These are phyloP conservation scores for Melanargia galathea DNA, from an alignment of 2,888 invertebrate genomes.

Conservation along the genomic window DNA sequence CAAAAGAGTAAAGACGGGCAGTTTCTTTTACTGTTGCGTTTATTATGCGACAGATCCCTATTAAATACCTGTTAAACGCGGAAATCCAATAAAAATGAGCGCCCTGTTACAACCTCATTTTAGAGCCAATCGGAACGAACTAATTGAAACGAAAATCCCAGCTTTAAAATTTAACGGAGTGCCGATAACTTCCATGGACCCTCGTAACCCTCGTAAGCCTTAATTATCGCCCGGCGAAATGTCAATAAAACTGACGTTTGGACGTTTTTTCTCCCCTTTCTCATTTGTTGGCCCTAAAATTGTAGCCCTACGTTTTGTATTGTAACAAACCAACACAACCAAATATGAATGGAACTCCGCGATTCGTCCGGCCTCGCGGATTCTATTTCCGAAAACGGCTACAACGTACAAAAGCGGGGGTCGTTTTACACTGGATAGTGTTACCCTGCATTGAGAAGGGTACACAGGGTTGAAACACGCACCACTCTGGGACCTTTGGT, in stretches of 20 bases:
- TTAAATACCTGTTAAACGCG: slow-evolving; percentile 45
- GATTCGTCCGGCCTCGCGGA: slow-evolving; percentile 21
- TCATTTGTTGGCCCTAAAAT: slow-evolving; percentile 79
- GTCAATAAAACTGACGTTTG: slow-evolving; percentile 77
- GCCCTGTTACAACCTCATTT: slow-evolving; percentile 49
- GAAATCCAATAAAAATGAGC: slow-evolving; percentile 47
- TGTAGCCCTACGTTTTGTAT: slow-evolving; percentile 58
- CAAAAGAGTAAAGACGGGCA: slow-evolving; percentile 1
- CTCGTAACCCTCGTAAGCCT: slow-evolving; percentile 62
- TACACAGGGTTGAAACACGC: slow-evolving; percentile 67
- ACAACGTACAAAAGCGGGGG: slow-evolving; percentile 42
- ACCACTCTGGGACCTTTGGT: slow-evolving; percentile 53
- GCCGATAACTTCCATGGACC: slow-evolving; percentile 59
- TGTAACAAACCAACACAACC: slow-evolving; percentile 48
- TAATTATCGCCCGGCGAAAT: slow-evolving; percentile 76
- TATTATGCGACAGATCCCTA: slow-evolving; percentile 28
- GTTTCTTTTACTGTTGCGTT: slow-evolving; percentile 19
- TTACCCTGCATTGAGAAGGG: slow-evolving; percentile 70
- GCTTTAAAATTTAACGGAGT: slow-evolving; percentile 69
- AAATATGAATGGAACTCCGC: slow-evolving; percentile 42
- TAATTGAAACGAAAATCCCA: slow-evolving; percentile 64
- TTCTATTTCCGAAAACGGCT: slow-evolving; percentile 36
- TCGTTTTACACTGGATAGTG: slow-evolving; percentile 53
- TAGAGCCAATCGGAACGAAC: slow-evolving; percentile 52
- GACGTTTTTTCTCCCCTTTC: slow-evolving; percentile 73